Evolutionary conservation across 1,140 invertebrate species (phyloP).

Genomic region (Metopolophium dirhodum): DNA sequence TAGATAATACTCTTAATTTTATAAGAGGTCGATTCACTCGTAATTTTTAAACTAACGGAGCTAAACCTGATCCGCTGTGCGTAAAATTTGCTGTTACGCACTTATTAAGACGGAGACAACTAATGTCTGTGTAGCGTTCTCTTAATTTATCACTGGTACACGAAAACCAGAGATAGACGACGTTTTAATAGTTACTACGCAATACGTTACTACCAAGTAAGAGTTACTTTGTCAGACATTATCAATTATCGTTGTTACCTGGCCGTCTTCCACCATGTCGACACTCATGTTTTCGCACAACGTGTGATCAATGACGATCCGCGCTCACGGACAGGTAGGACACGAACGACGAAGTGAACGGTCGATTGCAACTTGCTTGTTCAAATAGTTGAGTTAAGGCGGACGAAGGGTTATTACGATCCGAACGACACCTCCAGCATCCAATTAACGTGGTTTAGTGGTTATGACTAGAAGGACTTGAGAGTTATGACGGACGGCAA

Average conservation of each 20-base stretch:
- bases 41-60: no score
- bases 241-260: not conserved
- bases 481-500: not conserved
- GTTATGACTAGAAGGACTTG: not conserved
- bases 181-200: not conserved
- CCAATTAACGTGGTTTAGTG: not conserved
- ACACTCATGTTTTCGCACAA: conserved; percentile 22
- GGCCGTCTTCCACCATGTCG: conserved; percentile 43
- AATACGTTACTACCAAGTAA: no score
- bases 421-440: not conserved
- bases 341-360: not conserved
- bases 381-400: no score
- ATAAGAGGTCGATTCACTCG: no score
- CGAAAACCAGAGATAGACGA: not conserved
- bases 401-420: not conserved
- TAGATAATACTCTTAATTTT: no score
- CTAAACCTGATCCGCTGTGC: no score
- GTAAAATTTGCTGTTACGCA: no score
- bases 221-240: not conserved
- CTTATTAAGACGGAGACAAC: no score
- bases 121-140: no score
- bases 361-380: no score
- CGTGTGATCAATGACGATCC: not conserved
- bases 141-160: not conserved
- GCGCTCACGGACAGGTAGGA: not conserved